phyloP scores from a whole-genome alignment of 35 echinoderm and acorn worm species.

The Antedon bifida region DNA sequence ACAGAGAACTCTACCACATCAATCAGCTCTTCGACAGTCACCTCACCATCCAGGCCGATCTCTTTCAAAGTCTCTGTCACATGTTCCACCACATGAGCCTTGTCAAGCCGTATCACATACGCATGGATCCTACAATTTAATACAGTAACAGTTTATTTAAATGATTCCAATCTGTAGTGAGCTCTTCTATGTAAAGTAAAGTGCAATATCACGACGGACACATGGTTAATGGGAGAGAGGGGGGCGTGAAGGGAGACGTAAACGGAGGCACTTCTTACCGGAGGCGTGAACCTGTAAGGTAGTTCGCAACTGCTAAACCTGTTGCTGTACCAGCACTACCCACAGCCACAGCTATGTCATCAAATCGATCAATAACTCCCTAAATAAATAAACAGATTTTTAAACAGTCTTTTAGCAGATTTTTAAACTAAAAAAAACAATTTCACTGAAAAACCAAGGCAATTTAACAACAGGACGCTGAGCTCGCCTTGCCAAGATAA shows the following conservation, averaged over 20 bases:
- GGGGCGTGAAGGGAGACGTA: too few species aligned
- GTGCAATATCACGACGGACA: too few species aligned
- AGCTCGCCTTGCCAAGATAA: too few species aligned
- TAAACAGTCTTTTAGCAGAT: not conserved
- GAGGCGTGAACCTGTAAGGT: constrained; percentile 41
- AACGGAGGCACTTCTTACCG: constrained; percentile 14
- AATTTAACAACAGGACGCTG: too few species aligned
- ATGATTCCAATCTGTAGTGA: too few species aligned
- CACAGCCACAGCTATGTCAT: constrained; percentile 31
- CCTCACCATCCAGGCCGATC: not conserved
- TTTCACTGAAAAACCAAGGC: too few species aligned
- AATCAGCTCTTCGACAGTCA: not conserved
- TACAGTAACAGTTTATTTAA: too few species aligned
- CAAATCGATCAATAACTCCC: constrained; percentile 31
- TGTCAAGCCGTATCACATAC: not conserved
- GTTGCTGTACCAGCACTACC: constrained; percentile 53
- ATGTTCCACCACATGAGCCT: not conserved
- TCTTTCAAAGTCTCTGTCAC: not conserved
- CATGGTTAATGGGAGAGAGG: too few species aligned
- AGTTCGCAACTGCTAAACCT: constrained; percentile 55
- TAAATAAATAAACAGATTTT: not conserved
- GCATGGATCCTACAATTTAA: not conserved
- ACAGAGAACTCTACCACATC: not conserved
- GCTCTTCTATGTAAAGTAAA: too few species aligned
- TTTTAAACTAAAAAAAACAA: too few species aligned